These are phyloP conservation scores for Thermophis baileyi DNA, from an alignment of 2,113 vertebrate genomes.

Conservation along the genomic window DNA sequence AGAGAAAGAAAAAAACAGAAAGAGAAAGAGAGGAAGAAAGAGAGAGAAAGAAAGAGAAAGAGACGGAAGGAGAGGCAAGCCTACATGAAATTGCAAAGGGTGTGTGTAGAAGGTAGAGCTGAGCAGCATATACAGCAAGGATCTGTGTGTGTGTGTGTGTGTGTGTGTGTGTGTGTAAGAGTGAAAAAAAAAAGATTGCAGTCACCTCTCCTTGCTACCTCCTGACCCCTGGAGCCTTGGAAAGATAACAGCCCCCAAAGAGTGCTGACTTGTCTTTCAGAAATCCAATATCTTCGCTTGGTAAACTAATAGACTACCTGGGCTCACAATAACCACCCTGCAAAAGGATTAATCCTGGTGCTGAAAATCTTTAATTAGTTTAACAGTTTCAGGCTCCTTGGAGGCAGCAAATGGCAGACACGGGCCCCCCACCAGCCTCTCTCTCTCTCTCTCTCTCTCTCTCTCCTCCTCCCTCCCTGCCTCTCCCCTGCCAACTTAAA, in stretches of 20 bases:
- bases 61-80: no score
- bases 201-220: slow-evolving; percentile 73
- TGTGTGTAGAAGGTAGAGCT: not conserved
- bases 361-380: slow-evolving; percentile 69
- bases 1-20: no score
- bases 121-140: not conserved
- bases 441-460: no score
- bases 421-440: no score
- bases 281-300: slow-evolving; percentile 67
- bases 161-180: slow-evolving; percentile 42
- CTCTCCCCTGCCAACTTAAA: not conserved
- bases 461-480: not conserved
- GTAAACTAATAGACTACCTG: slow-evolving; percentile 67
- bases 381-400: slow-evolving; percentile 62
- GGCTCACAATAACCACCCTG: slow-evolving; percentile 54
- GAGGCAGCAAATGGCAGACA: slow-evolving; percentile 27
- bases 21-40: no score
- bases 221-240: slow-evolving; percentile 74
- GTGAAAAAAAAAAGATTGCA: slow-evolving; percentile 65
- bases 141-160: slow-evolving; percentile 2
- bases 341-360: slow-evolving; percentile 63
- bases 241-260: slow-evolving; percentile 68
- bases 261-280: slow-evolving; percentile 66
- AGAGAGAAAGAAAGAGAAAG: no score
- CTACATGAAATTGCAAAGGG: not conserved